phyloP scores from a whole-genome alignment of 1,140 invertebrate genomes.

The Dinoponera quadriceps region DNA sequence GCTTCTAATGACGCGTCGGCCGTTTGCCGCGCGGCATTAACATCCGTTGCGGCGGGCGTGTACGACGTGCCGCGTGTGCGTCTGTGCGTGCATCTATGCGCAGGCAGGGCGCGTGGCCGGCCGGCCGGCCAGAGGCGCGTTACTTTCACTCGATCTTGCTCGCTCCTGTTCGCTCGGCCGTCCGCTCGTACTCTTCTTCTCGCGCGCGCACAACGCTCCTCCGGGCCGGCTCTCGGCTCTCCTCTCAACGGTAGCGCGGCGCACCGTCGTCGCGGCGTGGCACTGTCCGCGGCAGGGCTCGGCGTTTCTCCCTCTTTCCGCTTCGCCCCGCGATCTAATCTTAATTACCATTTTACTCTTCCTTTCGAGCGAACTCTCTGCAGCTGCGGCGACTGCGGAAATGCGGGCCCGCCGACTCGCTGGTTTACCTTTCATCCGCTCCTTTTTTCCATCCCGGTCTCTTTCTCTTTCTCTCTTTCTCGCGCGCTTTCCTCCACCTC shows the following conservation, averaged over 20 bases:
- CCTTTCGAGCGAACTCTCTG: slow-evolving; percentile 42
- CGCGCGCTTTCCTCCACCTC: not conserved
- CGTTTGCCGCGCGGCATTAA: slow-evolving; percentile 38
- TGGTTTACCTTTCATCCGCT: slow-evolving; percentile 68
- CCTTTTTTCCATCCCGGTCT: not conserved
- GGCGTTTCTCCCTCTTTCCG: slow-evolving; percentile 41
- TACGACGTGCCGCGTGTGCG: slow-evolving; percentile 28
- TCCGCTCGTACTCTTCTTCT: slow-evolving; percentile 60
- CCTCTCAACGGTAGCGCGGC: slow-evolving; percentile 52
- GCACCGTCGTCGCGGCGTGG: not conserved
- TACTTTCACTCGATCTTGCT: slow-evolving; percentile 77
- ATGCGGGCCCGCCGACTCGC: slow-evolving; percentile 53
- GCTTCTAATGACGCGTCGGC: slow-evolving; percentile 52
- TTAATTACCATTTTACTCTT: slow-evolving; percentile 68
- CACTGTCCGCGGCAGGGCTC: slow-evolving; percentile 11
- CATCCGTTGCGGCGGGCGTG: slow-evolving; percentile 29
- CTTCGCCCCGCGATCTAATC: slow-evolving; percentile 57
- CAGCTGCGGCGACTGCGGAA: slow-evolving; percentile 61
- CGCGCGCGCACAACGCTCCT: not conserved
- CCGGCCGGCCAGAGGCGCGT: slow-evolving; percentile 58
- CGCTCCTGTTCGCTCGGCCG: slow-evolving; percentile 60
- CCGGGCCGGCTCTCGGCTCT: slow-evolving; percentile 36
- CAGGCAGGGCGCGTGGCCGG: slow-evolving; percentile 73
- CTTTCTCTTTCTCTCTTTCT: slow-evolving; percentile 5
- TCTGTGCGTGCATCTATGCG: slow-evolving; percentile 39